These are phyloP conservation scores for Acestrorhynchus altus DNA, from an alignment of 2,797 vertebrate genomes.

Conservation along the genomic window DNA sequence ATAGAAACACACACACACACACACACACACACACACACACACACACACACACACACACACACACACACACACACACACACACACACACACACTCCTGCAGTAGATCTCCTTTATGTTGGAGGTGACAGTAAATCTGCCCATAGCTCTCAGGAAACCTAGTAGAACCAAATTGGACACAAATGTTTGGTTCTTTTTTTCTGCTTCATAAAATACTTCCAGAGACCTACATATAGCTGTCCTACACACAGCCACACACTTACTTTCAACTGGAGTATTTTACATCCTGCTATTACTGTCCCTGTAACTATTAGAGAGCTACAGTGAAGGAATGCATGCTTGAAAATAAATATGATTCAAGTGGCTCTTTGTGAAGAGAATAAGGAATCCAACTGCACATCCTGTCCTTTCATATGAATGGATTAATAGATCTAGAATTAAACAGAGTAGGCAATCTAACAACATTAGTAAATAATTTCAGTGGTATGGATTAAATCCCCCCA, in stretches of 20 bases:
- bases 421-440: no score
- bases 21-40: neutral
- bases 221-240: conserved; percentile 16
- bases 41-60: conserved; percentile 2
- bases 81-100: conserved; percentile 57
- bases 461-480: no score
- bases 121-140: conserved; percentile 64
- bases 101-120: conserved; percentile 59
- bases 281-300: neutral
- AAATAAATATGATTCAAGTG: no score
- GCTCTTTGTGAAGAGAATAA: no score
- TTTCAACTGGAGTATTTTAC: no score
- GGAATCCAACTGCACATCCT: no score
- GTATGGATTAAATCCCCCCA: no score
- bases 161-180: conserved; percentile 72
- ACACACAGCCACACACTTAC: no score
- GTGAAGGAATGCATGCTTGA: no score
- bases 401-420: no score
- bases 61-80: conserved; percentile 22
- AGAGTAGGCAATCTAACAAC: no score
- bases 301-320: neutral
- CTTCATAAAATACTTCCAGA: conserved; percentile 65
- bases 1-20: neutral
- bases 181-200: conserved; percentile 57
- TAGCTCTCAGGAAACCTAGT: conserved; percentile 27